Evolutionary conservation across 1,140 invertebrate species (phyloP), one percentile per base, ranked within the genome.

Genomic region (Mesaphorura yosii): DNA sequence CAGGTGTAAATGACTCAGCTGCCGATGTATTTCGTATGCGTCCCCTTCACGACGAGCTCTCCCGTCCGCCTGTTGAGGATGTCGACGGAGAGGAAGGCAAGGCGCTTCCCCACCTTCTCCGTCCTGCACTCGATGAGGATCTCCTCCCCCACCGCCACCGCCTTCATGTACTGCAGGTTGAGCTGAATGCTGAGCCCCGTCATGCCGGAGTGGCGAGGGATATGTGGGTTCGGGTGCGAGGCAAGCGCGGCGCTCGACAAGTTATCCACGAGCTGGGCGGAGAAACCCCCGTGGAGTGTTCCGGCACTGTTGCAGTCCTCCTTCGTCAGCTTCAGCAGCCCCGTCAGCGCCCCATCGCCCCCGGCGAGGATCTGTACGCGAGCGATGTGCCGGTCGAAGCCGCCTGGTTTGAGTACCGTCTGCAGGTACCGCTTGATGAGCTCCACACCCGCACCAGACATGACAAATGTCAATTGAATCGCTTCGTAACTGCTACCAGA

Each of bases 51-150:
- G 57, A 91, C 65, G 4, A 92, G 54, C 51, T 75, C 70, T 52
- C 81, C 80, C 49, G 75, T 79, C 7, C 74, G 69, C 67, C 87
- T 86, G 50, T 86, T 82, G 28, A 68, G 75, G 12, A 92, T 73
- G 58, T 84, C 78, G 1, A 88, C 83, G 58, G 81, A 78, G 2
- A 90, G 69, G 66, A 88, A 94, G 1, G 86, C 88, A 34, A 93
- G 67, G 28, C 71, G 83, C 58, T 77, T 80, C 2, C 90, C 89
- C 25, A 77, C 66, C 69, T 81, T 84, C n/a, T 83, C 69, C 2
- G 84, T 85, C n/a, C n/a, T n/a, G n/a, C n/a, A n/a, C 29, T 88
- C 81, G 22, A 94, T 79, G 31, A 80, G 64, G n/a, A 95, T 74
- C 38, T 78, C 73, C 55, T 92, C 84, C 4, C 87, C 88, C 51